Percentiles rank a stretch among this genome's conserved stretches.
Conservation (phyloP, 2,888 invertebrate species). For the Ypsolopha scabrella region DNA sequence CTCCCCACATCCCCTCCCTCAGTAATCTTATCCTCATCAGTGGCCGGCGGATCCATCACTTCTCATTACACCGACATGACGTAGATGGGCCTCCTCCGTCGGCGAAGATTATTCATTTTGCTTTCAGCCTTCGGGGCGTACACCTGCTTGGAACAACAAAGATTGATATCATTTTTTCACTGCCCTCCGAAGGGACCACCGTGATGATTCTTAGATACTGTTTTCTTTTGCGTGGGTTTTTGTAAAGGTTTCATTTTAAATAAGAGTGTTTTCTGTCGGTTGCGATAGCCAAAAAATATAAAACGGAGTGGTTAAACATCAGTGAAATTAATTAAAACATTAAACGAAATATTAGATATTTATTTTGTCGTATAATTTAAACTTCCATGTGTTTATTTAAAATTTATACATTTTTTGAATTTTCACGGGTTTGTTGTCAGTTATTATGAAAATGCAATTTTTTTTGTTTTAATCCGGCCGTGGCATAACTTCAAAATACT, state of each 20-base stretch:
- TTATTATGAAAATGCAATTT: too few species aligned
- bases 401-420: too few species aligned
- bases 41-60: conserved; percentile 48
- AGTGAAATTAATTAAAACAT: too few species aligned
- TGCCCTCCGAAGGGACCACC: not conserved
- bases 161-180: conserved; percentile 43
- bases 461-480: too few species aligned
- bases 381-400: too few species aligned
- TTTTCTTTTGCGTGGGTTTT: not conserved
- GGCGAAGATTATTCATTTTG: conserved; percentile 11
- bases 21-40: conserved; percentile 54
- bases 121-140: conserved; percentile 7
- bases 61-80: conserved; percentile 54
- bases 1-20: conserved; percentile 11
- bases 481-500: too few species aligned
- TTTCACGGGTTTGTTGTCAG: too few species aligned
- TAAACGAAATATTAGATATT: too few species aligned
- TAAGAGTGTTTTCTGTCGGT: too few species aligned
- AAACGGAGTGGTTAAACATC: too few species aligned
- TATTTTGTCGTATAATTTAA: too few species aligned
- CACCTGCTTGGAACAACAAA: conserved; percentile 39
- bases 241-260: not conserved
- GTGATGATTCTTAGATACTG: not conserved
- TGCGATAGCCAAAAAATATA: too few species aligned
- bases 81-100: conserved; percentile 19